Evolutionary conservation across 2,113 vertebrate species (phyloP), one percentile per base, ranked within the genome.

Genomic region (Alethe castanea): DNA sequence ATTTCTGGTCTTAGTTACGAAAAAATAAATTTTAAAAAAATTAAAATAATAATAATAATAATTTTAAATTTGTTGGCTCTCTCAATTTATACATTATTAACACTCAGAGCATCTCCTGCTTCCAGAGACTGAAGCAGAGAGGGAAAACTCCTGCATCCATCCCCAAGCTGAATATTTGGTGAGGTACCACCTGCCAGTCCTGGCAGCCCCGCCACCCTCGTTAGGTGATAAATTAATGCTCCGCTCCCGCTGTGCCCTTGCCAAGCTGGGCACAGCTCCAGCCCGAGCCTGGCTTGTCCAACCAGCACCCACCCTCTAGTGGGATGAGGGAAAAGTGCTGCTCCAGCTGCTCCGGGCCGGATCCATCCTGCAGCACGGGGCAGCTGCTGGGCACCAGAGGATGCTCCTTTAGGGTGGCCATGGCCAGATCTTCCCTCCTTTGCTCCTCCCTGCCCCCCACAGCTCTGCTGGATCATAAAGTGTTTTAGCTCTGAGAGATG

Each of bases 281-380:
- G 83, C 53, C 78, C 52, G 7, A 14, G 80, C 25, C 18, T 4
- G 12, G 1, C 82, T 60, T 95, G 82, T 86, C 92, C 95, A 90
- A 95, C 87, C 90, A 38, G 81, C 95, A 97, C 90, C 94, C 95
- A 96, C 84, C 94, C 96, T 67, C 92, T 95, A 94, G 89, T 71
- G 93, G 94, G 97, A 83, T 71, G 71, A 97, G 82, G 73, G 77
- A 61, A 95, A 96, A 96, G 35, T 87, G 81, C 66, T 29, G 57
- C 93, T 50, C 6, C 20, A 8, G 14, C 12, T 69, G 61, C 71
- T 76, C 22, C 35, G 18, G 1, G 2, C 2, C 5, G 1, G 13
- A 60, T 66, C 26, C 26, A 5, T 8, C 44, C 78, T 1, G 38
- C 65, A 16, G 72, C 64, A 2, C 33, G 3, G 54, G 6, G 4